phyloP scores from a whole-genome alignment of 64 coral and sea anemone genomes.

The Astreopora myriophthalma region DNA sequence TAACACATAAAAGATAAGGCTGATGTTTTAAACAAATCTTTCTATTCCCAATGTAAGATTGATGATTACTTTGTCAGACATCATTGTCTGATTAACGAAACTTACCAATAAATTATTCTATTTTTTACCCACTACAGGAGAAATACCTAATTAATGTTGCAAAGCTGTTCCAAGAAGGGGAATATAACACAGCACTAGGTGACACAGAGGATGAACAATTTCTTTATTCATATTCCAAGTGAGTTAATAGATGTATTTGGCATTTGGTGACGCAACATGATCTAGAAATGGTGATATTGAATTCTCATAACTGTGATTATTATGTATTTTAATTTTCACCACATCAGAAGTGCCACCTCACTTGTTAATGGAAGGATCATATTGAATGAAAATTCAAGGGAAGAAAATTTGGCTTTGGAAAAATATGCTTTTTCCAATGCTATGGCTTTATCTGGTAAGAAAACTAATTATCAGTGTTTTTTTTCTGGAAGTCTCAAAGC shows the following conservation, averaged over 20 bases:
- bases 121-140: constrained; percentile 17
- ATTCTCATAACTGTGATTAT: too few relatives aligned
- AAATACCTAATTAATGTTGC: neutral
- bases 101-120: neutral
- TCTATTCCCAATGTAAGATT: too few relatives aligned
- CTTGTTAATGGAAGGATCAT: constrained; percentile 70
- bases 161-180: constrained; percentile 45
- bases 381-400: constrained; percentile 53
- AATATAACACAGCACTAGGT: neutral
- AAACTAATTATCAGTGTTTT: too few relatives aligned
- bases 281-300: neutral
- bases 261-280: neutral
- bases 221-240: constrained; percentile 46
- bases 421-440: constrained; percentile 92
- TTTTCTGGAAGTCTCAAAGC: too few relatives aligned
- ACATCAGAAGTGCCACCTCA: constrained; percentile 61
- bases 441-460: constrained; percentile 78
- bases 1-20: too few relatives aligned
- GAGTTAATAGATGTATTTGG: neutral
- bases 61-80: too few relatives aligned
- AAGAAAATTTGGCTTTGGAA: constrained; percentile 66
- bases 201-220: constrained; percentile 67
- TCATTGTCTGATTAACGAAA: neutral
- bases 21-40: too few relatives aligned
- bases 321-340: neutral